Evolutionary conservation across 1,140 invertebrate genomes (phyloP).

Genomic region (Cyclargus thomasi): DNA sequence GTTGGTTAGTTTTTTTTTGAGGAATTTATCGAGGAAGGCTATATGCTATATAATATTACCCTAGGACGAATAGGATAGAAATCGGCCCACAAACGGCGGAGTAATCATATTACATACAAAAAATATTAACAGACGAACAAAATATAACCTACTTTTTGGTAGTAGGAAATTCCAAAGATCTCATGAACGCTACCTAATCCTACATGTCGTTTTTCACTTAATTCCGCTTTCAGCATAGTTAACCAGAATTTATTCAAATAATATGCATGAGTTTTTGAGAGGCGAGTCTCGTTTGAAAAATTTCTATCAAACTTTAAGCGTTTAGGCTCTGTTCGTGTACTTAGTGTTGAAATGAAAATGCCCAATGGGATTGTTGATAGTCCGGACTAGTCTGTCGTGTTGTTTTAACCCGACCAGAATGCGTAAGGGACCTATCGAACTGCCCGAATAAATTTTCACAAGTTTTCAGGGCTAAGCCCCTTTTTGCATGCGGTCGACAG

Average conservation of each 20-base stretch:
- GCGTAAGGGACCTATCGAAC: constrained; percentile 14
- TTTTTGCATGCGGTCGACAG: no score
- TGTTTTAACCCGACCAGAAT: constrained; percentile 11
- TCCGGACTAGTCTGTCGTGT: not conserved
- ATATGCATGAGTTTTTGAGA: constrained; percentile 22
- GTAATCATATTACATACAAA: no score
- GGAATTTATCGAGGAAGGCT: no score
- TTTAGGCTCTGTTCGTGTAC: constrained; percentile 11
- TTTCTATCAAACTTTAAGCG: constrained; percentile 16
- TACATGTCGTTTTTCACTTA: constrained; percentile 19
- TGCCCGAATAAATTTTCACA: not conserved
- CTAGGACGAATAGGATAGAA: no score
- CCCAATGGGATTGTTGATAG: not conserved
- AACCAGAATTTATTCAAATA: constrained; percentile 22
- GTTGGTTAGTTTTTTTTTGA: no score
- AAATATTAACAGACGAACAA: no score
- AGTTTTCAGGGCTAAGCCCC: not conserved
- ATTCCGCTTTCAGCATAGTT: constrained; percentile 18
- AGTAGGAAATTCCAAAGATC: constrained; percentile 2
- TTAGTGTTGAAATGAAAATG: not conserved
- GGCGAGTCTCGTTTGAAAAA: constrained; percentile 18
- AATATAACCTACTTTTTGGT: no score
- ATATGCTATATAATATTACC: no score
- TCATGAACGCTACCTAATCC: constrained; percentile 12
- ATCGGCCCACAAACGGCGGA: no score